phyloP scores from a whole-genome alignment of 2,888 invertebrate species.

The Holacanthella duospinosa region DNA sequence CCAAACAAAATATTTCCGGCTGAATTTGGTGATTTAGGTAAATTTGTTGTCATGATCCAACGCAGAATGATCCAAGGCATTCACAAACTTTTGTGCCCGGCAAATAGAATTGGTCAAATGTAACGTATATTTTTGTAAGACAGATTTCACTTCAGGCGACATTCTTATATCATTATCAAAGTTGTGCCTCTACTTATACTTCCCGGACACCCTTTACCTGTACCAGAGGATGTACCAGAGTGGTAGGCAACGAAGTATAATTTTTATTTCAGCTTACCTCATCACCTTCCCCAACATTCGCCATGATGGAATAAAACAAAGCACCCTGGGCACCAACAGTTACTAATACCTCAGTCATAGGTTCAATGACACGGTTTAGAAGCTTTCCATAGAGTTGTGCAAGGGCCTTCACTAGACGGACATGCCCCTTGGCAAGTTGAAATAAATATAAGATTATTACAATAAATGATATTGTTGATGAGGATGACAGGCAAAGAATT shows the following conservation, averaged over 20 bases:
- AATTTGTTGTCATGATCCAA: too few species aligned
- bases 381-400: conserved; percentile 73
- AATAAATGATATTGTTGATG: too few species aligned
- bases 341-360: conserved; percentile 74
- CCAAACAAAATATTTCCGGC: too few species aligned
- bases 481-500: too few species aligned
- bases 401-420: conserved; percentile 71
- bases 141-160: too few species aligned
- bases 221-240: too few species aligned
- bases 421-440: conserved; percentile 77
- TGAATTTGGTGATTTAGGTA: too few species aligned
- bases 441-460: background rate
- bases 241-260: too few species aligned
- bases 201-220: too few species aligned
- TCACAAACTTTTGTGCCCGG: background rate
- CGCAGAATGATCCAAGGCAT: too few species aligned
- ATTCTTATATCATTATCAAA: too few species aligned
- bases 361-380: conserved; percentile 64
- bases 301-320: conserved; percentile 71
- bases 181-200: background rate
- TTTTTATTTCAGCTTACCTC: conserved; percentile 26
- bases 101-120: too few species aligned
- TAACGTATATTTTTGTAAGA: background rate
- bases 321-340: conserved; percentile 93
- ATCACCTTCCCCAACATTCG: conserved; percentile 31